phyloP scores from a whole-genome alignment of 2,797 vertebrate species.

The Bradypodion ventrale region DNA sequence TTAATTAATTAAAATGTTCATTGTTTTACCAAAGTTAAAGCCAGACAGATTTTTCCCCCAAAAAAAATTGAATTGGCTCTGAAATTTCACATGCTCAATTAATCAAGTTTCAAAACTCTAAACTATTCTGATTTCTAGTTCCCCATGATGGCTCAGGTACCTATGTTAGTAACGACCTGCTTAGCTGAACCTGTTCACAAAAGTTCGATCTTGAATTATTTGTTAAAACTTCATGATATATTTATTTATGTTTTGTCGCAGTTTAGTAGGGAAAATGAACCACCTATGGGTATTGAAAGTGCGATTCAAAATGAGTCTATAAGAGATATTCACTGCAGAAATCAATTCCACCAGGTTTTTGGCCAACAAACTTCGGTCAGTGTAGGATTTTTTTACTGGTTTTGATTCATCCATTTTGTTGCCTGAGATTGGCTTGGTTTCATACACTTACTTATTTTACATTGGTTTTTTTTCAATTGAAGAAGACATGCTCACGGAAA shows the following conservation, averaged over 20 bases:
- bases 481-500: no score
- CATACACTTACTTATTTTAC: neutral
- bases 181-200: neutral
- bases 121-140: neutral
- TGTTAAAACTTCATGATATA: slow-evolving; percentile 4
- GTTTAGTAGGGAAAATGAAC: neutral
- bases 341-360: neutral
- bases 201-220: neutral
- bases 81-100: neutral
- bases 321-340: neutral
- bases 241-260: neutral
- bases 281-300: neutral
- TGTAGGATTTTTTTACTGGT: neutral
- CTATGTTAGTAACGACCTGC: neutral
- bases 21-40: neutral
- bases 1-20: neutral
- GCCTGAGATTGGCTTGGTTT: neutral
- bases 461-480: no score
- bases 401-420: neutral
- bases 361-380: neutral
- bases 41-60: neutral
- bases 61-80: no score
- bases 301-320: neutral
- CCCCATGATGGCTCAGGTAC: neutral
- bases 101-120: neutral